These are phyloP conservation scores for Thamnophis sirtalis DNA, from an alignment of 2,113 vertebrate genomes.

Conservation along the genomic window DNA sequence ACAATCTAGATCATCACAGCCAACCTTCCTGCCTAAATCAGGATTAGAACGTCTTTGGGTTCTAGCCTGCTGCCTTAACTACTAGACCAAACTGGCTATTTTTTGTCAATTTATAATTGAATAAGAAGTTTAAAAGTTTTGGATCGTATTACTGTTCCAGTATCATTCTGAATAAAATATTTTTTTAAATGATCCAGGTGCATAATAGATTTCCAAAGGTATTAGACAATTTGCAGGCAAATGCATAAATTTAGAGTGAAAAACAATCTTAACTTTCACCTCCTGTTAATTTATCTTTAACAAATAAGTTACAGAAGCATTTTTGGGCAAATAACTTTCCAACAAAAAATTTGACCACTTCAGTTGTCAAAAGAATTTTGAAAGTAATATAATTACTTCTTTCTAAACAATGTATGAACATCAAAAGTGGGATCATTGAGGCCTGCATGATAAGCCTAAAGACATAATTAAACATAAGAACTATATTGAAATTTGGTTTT, in stretches of 20 bases:
- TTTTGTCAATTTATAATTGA: constrained; percentile 10
- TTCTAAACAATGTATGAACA: neutral
- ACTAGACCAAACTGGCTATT: constrained; percentile 26
- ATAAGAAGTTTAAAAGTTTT: neutral
- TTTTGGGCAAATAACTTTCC: neutral
- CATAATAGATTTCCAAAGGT: constrained; percentile 32
- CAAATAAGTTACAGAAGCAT: constrained; percentile 42
- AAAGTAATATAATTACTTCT: neutral
- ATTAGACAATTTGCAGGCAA: neutral
- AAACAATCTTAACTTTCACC: constrained; percentile 45
- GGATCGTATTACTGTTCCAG: constrained; percentile 36
- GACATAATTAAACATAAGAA: neutral
- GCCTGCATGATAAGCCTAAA: neutral
- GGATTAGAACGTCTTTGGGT: neutral
- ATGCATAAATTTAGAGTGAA: constrained; percentile 29
- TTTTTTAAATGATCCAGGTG: constrained; percentile 34
- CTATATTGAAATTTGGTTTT: neutral
- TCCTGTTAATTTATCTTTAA: constrained; percentile 47
- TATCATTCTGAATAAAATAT: constrained; percentile 28
- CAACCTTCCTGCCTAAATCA: neutral
- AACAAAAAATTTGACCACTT: neutral
- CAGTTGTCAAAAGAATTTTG: neutral
- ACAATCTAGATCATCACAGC: neutral
- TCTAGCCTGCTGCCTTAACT: neutral
- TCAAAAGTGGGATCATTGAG: neutral